phyloP scores from a whole-genome alignment of 2,888 invertebrate genomes.

The Schrankia costaestrigalis region DNA sequence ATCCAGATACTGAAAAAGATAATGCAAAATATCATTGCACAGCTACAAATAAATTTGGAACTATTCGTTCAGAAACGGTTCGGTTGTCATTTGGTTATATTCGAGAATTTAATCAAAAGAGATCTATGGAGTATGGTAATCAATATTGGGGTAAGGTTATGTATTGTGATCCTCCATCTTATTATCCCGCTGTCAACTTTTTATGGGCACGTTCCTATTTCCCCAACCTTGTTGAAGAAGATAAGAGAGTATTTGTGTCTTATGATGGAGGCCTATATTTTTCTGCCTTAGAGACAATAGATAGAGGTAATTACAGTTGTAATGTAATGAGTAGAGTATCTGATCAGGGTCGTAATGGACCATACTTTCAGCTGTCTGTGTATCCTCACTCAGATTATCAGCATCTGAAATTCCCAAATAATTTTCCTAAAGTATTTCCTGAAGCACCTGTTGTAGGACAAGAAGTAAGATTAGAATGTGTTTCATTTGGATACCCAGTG shows the following conservation, averaged over 20 bases:
- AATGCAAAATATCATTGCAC: constrained; percentile 95
- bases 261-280: constrained; percentile 97
- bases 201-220: constrained; percentile 95
- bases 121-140: constrained; percentile 90
- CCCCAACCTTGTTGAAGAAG: constrained; percentile 96
- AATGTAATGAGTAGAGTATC: constrained; percentile 94
- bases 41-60: constrained; percentile 93
- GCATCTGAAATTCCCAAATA: constrained; percentile 94
- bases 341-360: constrained; percentile 93
- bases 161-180: constrained; percentile 95
- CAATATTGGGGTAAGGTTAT: constrained; percentile 97
- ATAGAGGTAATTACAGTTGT: constrained; percentile 94
- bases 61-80: constrained; percentile 93
- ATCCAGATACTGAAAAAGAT: constrained; percentile 90
- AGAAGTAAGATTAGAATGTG: constrained; percentile 95
- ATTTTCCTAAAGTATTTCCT: constrained; percentile 97
- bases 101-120: constrained; percentile 93
- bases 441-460: constrained; percentile 95
- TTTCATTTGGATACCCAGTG: constrained; percentile 97
- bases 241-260: constrained; percentile 95
- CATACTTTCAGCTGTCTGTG: constrained; percentile 90
- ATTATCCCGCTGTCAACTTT: constrained; percentile 93
- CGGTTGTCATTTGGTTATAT: constrained; percentile 94
- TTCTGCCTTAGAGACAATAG: constrained; percentile 94
- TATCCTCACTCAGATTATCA: constrained; percentile 94